Base-by-base conservation (phyloP, 2,888 invertebrate genomes). In the Rhingia campestris region DNA sequence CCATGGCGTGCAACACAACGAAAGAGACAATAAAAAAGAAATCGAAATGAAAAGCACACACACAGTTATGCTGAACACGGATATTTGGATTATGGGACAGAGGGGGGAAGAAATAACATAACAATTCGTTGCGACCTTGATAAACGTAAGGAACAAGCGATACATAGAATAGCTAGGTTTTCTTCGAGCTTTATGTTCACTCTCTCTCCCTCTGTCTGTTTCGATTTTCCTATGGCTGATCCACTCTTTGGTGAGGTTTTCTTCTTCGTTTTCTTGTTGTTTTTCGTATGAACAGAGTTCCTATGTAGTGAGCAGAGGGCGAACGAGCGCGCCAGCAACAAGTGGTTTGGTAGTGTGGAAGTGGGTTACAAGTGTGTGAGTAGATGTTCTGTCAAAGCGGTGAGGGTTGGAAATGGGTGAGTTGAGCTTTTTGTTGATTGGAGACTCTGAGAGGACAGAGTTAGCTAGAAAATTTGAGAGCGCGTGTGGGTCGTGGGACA, bases 91-190 rank as follows among this genome's bases (percentile, higher is more conserved):
- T 22, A 22, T 49, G 7, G 49, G 32, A 3, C 6, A 54, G 69
- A 22, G 56, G 77, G 77, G 22, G 22, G 37, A 74, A 61, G 80
- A 70, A 84, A 84, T 84, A 84, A 84, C 84, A 84, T 80, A 84
- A 84, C 80, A 84, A 74, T 64, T 82, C 61, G 80, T 54, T 64
- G 84, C 80, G 84, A 84, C 84, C 84, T 84, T 84, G 84, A 84
- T 84, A 84, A 84, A 84, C 61, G 70, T 70, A 84, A 84, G 64
- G 84, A 84, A 84, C 54, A 80, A 84, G 53, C 66, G 84, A 84
- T 84, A 84, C 69, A 84, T 84, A 74, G 70, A 80, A 84, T 74
- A 70, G 74, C 69, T 84, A 59, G 84, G 66, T 80, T 80, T 80
- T 75, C 59, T 80, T 69, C 45, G 64, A 80, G 58, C 47, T 58